Percentiles rank a stretch among this genome's conserved stretches.
Conservation (phyloP, 2,797 vertebrate species). For the Epinephelus malabaricus region DNA sequence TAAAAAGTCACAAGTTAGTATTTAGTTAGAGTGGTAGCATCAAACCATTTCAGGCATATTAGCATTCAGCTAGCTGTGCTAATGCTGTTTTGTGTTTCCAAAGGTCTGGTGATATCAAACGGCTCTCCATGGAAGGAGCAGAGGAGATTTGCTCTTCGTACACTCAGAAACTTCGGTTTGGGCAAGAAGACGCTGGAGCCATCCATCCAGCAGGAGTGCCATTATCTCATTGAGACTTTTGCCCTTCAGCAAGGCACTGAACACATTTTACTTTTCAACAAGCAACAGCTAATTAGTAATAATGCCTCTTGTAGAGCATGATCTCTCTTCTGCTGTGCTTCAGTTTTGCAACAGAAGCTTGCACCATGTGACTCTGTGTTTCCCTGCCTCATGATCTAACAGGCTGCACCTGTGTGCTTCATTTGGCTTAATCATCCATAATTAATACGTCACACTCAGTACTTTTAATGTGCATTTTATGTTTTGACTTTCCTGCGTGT, state of each 20-base stretch:
- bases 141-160: slow-evolving; percentile 81
- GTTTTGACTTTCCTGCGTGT: neutral
- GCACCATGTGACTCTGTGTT: no score
- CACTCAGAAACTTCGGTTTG: slow-evolving; percentile 79
- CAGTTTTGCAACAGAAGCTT: no score
- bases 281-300: neutral
- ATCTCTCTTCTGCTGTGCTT: no score
- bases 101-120: slow-evolving; percentile 74
- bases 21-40: neutral
- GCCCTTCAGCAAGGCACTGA: slow-evolving; percentile 64
- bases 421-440: neutral
- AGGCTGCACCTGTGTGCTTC: neutral
- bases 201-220: slow-evolving; percentile 75
- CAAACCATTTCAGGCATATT: no score
- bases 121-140: slow-evolving; percentile 75
- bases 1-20: neutral
- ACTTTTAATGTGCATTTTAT: neutral
- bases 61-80: neutral
- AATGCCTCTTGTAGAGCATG: no score
- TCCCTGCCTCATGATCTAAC: no score
- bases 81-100: slow-evolving; percentile 14
- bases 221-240: slow-evolving; percentile 70
- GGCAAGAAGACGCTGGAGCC: slow-evolving; percentile 76
- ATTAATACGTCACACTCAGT: neutral
- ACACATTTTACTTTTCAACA: neutral